Conservation (phyloP, 1,140 invertebrate species). For the Spodoptera litura region DNA sequence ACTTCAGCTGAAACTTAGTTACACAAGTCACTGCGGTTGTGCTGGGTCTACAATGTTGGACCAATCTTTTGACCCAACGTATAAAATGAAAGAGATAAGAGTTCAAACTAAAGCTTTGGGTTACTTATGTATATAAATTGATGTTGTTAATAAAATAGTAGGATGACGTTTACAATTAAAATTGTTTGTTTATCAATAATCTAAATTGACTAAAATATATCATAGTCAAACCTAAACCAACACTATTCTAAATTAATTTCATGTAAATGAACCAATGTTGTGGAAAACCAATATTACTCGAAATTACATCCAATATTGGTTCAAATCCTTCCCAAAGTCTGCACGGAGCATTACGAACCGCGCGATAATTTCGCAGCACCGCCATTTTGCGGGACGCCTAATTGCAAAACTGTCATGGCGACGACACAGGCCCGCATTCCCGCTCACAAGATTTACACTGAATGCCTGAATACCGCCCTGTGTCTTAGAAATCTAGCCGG, state of each 20-base stretch:
- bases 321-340: slow-evolving; percentile 37
- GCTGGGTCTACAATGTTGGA: slow-evolving; percentile 24
- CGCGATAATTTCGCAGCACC: slow-evolving; percentile 51
- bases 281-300: slow-evolving; percentile 25
- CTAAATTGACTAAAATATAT: not conserved
- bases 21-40: slow-evolving; percentile 44
- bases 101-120: too few species aligned
- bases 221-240: not conserved
- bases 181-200: too few species aligned
- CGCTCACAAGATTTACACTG: slow-evolving; percentile 58
- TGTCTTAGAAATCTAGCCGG: slow-evolving; percentile 52
- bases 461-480: slow-evolving; percentile 57
- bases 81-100: too few species aligned
- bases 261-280: slow-evolving; percentile 38
- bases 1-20: slow-evolving; percentile 42
- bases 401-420: slow-evolving; percentile 61
- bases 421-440: slow-evolving; percentile 57
- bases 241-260: slow-evolving; percentile 29
- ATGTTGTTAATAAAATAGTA: too few species aligned
- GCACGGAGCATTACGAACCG: slow-evolving; percentile 33
- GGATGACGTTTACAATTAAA: too few species aligned
- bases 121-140: too few species aligned
- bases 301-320: slow-evolving; percentile 44
- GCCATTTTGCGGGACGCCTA: slow-evolving; percentile 57
- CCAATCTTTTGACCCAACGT: not conserved